Base-by-base conservation (phyloP, 1,140 invertebrate genomes). In the Drosophila sturtevanti region DNA sequence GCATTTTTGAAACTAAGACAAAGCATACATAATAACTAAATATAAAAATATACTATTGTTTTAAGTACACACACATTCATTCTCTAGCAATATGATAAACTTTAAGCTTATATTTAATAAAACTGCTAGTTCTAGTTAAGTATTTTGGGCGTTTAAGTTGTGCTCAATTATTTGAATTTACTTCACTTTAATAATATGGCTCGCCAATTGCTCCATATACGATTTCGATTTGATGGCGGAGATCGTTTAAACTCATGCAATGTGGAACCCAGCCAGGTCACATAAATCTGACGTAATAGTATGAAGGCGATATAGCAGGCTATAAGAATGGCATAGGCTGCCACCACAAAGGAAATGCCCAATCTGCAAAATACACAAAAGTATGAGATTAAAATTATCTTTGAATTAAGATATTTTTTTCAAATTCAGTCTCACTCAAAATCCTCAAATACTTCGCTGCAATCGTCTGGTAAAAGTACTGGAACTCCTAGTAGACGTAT, bases 381-480 rank as follows among this genome's bases (percentile, higher is more conserved):
- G 22, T n/a, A 60, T 4, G 7, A 7, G 9, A 31, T 31, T 6
- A 21, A 21, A 24, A 4, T 7, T 4, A 1, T 16, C 31, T 7
- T 34, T 0, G 54, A 52, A n/a, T 41, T 0, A 18, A 51, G 5
- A 16, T 11, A 54, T 34, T 3, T 0, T 2, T 0, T 2, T 38
- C 87, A 4, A 24, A 24, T 24, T 24, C 27, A 31, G 7, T 31
- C 92, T 92, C 55, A 92, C 92, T 91, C 78, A 63, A 82, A 92
- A 54, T 92, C 82, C 69, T 92, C 81, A 11, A 91, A 92, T 2
- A 92, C 92, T 62, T 93, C 92, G 64, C 85, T 93, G 61, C 93
- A 93, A 69, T 93, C 93, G 69, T 93, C 93, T 18, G 93, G 93
- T 38, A 93, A 56, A 34, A 93, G 81, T 1, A 93, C 64, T 0